Evolutionary conservation across 2,113 vertebrate genomes (phyloP), one percentile per base, ranked within the genome.

Genomic region (Cyprinus carpio): DNA sequence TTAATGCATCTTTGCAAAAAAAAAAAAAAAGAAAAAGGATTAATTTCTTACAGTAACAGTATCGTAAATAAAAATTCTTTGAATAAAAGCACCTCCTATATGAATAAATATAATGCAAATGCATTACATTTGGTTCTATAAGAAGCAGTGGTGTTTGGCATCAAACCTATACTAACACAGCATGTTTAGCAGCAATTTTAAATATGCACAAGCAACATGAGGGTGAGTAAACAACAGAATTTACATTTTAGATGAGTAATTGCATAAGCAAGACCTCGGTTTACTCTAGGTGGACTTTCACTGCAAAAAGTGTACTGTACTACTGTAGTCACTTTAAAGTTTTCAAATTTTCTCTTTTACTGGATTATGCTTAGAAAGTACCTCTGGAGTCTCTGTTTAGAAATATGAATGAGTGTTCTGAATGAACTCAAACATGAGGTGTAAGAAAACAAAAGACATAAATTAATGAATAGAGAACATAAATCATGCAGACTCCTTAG

Each of bases 401-500:
- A 43, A 72, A 43, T 72, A 43, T 43, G 69, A 72, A 74, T 43
- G 37, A 75, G 27, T 9, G 46, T n/a, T 25, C 71, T 74, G 71
- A 46, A 74, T 75, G 40, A 75, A 69, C 67, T 69, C 67, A 69
- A 34, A 75, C 46, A 12, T 27, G 46, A 51, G 46, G 7, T 75
- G 74, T 29, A 27, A 13, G 74, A 29, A 51, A 75, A 75, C 40
- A 75, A 25, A 51, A 29, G 25, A 18, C 43, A 43, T 74, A 43
- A 6, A 46, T 74, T 25, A 60, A 81, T 40, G 34, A 60, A 40
- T 29, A 75, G 72, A 15, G 72, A 27, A 51, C 40, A 51, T 75
- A 75, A 75, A 75, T 51, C 74, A 75, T 29, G 46, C 74, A 49
- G 27, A 51, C 74, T 49, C 46, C 74, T 51, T 29, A 51, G 80